Conservation (phyloP, 2,797 vertebrate genomes). For the Lepilemur ruficaudatus region DNA sequence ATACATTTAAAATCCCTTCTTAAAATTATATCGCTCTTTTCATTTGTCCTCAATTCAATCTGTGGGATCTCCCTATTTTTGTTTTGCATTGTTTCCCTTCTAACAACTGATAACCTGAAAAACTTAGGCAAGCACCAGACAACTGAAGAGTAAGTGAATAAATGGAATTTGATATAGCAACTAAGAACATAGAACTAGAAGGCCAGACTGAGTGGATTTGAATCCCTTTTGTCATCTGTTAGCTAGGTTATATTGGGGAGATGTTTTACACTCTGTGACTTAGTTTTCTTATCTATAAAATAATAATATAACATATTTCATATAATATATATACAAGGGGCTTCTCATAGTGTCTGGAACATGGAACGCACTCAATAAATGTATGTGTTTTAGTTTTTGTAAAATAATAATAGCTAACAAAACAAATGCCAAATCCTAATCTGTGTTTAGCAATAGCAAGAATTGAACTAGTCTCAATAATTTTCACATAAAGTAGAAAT, state of each 20-base stretch:
- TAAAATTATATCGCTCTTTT: neutral
- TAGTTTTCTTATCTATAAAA: neutral
- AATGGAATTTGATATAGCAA: fast-evolving
- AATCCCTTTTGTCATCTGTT: neutral
- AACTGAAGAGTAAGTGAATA: neutral
- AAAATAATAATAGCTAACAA: neutral
- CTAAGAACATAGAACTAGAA: neutral
- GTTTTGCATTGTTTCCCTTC: constrained; percentile 5
- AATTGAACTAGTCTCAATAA: neutral
- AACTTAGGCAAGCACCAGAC: neutral
- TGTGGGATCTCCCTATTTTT: neutral
- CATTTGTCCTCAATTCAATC: constrained; percentile 11
- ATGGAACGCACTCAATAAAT: neutral
- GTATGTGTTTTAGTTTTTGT: neutral
- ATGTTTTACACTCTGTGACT: neutral
- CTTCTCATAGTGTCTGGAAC: neutral
- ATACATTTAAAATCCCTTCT: neutral
- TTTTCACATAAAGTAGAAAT: neutral
- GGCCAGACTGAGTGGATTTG: neutral
- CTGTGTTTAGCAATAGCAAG: neutral
- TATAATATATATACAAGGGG: neutral
- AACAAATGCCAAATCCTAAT: neutral
- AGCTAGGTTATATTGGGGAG: neutral
- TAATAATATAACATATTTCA: neutral
- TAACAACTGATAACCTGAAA: neutral